Evolutionary conservation across 2,888 invertebrate genomes (phyloP).

Genomic region (Cactoblastis cactorum): DNA sequence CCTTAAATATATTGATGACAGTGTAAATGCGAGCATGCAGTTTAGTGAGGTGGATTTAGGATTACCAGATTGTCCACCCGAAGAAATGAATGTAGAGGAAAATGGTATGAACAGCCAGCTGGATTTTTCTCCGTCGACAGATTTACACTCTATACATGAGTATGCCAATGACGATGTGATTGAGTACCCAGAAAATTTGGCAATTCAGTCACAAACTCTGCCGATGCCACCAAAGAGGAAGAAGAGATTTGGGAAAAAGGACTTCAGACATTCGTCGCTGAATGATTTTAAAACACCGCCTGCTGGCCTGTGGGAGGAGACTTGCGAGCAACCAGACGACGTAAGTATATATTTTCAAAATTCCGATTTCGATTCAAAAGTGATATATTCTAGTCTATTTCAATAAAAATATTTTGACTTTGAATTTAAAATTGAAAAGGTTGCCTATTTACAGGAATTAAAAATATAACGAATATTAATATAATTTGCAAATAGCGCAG

Average conservation of each 20-base stretch:
- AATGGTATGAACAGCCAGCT: constrained; percentile 50
- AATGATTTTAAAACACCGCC: constrained; percentile 52
- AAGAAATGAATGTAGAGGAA: constrained; percentile 41
- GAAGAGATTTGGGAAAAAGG: constrained; percentile 50
- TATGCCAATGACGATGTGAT: constrained; percentile 74
- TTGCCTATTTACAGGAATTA: too few species aligned
- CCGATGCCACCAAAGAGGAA: constrained; percentile 71
- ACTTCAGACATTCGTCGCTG: constrained; percentile 55
- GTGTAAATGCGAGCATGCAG: constrained; percentile 60
- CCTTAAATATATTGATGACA: constrained; percentile 66
- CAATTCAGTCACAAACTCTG: constrained; percentile 63
- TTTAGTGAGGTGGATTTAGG: constrained; percentile 68
- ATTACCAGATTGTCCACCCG: constrained; percentile 72
- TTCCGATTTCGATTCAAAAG: not conserved
- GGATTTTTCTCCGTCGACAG: constrained; percentile 51
- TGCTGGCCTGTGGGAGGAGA: constrained; percentile 49
- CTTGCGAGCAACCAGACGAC: constrained; percentile 51
- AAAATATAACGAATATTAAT: too few species aligned
- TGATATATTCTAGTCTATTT: not conserved
- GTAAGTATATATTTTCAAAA: constrained; percentile 45
- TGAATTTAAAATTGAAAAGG: too few species aligned
- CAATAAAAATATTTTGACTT: too few species aligned
- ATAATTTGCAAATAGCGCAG: too few species aligned
- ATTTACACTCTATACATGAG: constrained; percentile 66
- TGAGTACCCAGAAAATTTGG: constrained; percentile 74